phyloP scores from a whole-genome alignment of 2,797 vertebrate species.

The Petrocephalus schoutedeni region DNA sequence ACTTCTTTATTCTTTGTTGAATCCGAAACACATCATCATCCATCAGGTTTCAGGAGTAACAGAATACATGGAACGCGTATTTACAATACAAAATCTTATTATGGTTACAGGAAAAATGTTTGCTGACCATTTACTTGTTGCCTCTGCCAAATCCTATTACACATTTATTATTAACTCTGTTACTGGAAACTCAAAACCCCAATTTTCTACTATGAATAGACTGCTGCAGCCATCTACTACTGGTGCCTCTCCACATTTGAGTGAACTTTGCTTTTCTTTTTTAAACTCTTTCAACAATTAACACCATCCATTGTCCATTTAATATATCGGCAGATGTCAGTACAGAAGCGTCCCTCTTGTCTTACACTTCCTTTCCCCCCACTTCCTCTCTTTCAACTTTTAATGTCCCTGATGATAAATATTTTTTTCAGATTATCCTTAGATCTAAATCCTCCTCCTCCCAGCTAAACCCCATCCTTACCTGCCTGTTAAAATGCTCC shows the following conservation, averaged over 20 bases:
- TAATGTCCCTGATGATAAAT: background rate
- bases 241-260: background rate
- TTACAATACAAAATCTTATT: background rate
- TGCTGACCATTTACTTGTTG: background rate
- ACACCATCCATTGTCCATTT: background rate
- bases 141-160: background rate
- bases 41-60: background rate
- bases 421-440: background rate
- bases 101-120: background rate
- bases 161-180: background rate
- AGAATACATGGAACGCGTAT: background rate
- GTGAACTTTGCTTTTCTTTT: background rate
- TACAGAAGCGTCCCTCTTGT: too few species aligned
- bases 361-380: background rate
- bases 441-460: background rate
- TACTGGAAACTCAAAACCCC: background rate
- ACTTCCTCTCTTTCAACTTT: background rate
- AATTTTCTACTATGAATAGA: background rate
- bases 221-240: background rate
- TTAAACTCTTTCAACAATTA: background rate
- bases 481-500: background rate
- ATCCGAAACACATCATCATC: background rate
- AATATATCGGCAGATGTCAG: background rate
- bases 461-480: background rate
- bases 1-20: background rate